Evolutionary conservation across 2,888 invertebrate species (phyloP), one percentile per base, ranked within the genome.

Genomic region (Eristalis pertinax): DNA sequence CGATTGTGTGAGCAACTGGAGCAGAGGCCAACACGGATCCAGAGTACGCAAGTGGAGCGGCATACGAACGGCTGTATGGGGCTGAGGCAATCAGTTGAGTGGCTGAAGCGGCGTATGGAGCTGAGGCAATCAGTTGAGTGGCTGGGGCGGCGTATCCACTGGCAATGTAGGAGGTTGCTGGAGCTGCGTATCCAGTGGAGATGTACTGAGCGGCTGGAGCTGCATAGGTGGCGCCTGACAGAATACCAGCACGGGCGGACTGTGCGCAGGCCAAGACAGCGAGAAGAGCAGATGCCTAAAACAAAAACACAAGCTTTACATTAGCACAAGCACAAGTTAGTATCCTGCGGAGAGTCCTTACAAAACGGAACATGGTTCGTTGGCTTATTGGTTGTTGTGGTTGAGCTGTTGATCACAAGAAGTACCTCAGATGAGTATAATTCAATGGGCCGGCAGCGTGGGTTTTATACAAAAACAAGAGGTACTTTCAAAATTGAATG

Each of bases 301-400:
- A 72, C 5, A 63, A 26, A 8, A 69, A 50, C 1, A 19, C n/a
- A 68, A 43, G 8, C 2, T 19, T 2, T n/a, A n/a, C 7, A 43
- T 43, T n/a, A n/a, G 26, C 56, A n/a, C n/a, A 29, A 32, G 38
- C 19, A 10, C 13, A 29, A 35, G 41, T 11, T 26, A 5, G 19
- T 7, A 15, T 32, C 1, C 4, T 29, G n/a, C 35, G 50, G 5
- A 41, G 15, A 43, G 24, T 84, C 64, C 79, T 84, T 79, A 84
- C 84, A 26, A 79, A 79, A 62, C 74, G 69, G 68, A 80, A 80
- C 80, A 80, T 80, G 50, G 63, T 74, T 68, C 41, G 29, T 78
- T 29, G 11, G 38, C 69, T 69, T 76, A 29, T 29, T 68, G 56
- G 70, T 73, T 38, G 26, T 58, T 77, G 22, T 19, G 50, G 63